A percentile compares a stretch with the other conserved stretches of the same genome.
Conservation (phyloP, 1,140 invertebrate genomes). For the Trichogramma pretiosum region DNA sequence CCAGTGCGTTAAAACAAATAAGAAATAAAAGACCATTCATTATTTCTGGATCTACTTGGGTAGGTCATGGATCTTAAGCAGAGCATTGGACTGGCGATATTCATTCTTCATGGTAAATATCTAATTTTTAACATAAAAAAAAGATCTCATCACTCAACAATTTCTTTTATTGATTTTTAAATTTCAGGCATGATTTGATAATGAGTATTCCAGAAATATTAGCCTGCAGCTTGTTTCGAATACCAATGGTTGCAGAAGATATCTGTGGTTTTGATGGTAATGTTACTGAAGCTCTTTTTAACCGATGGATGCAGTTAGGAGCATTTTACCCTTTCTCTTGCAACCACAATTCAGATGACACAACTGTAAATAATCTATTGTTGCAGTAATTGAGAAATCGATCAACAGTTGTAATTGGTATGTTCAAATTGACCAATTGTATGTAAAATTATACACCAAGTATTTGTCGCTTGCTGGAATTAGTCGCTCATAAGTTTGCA, state of each 20-base stretch:
- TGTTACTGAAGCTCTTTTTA: constrained; percentile 64
- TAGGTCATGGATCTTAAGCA: constrained; percentile 68
- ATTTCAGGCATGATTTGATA: constrained; percentile 36
- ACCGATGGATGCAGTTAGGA: constrained; percentile 74
- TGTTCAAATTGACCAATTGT: too few relatives aligned
- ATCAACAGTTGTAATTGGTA: too few relatives aligned
- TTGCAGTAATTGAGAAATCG: background rate
- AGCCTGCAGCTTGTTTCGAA: constrained; percentile 74
- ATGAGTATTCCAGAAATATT: constrained; percentile 56
- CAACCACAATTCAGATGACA: constrained; percentile 72
- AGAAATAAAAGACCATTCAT: constrained; percentile 67
- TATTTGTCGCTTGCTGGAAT: too few relatives aligned
- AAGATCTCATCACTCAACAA: background rate
- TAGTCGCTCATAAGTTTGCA: too few relatives aligned
- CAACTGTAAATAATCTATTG: constrained; percentile 53
- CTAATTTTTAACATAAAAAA: background rate
- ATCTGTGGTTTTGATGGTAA: constrained; percentile 82
- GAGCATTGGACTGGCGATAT: constrained; percentile 90
- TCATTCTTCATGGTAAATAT: constrained; percentile 60
- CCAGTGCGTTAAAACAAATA: too few relatives aligned
- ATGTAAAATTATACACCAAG: too few relatives aligned
- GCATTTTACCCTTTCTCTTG: constrained; percentile 81
- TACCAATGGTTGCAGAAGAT: constrained; percentile 79
- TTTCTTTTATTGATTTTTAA: background rate
- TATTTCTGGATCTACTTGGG: constrained; percentile 74